Base-by-base conservation (phyloP, 1,140 invertebrate species). In the Calliphora vicina region DNA sequence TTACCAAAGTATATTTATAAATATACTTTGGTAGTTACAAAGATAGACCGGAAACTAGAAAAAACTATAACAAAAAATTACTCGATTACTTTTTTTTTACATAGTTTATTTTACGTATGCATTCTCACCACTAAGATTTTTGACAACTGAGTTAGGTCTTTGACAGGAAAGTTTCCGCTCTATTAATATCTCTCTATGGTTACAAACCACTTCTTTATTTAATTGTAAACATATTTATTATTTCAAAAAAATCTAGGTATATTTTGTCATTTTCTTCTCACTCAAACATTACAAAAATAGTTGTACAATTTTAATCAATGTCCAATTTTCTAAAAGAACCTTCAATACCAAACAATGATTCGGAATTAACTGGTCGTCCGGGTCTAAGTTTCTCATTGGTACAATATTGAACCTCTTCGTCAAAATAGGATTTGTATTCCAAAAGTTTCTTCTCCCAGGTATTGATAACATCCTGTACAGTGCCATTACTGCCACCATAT, bases 281-380 rank as follows among this genome's bases (percentile, higher is more conserved):
- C 1, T 35, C 35, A 2, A 80, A 80, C 23, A 13, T 78, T 42
- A 10, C n/a, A 35, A n/a, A 5, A 27, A 8, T 15, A 42, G 13
- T 13, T 27, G 17, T 76, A 20, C 82, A 78, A 57, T 23, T 83
- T n/a, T 90, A 90, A 84, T 90, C 89, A 85, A 90, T 88, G 82
- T 92, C 91, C 78, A 94, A 88, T 90, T 93, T 91, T 81, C 93
- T 91, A 88, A 94, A 94, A 57, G 93, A 94, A 12, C 93, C 93
- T 71, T 94, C 93, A n/a, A 93, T 90, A 17, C 93, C 93, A 84
- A 94, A 94, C 1, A 94, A 86, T 13, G 92, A 91, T 45, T 92
- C 91, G 0, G 91, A 87, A 57, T 92, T 93, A 83, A 93, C 92
- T 2, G 93, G 92, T 84, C 92, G 92, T 12, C 92, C 94, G 0